These are phyloP conservation scores for Dexiosoma caninum DNA, from an alignment of 2,888 invertebrate species.

Conservation along the genomic window DNA sequence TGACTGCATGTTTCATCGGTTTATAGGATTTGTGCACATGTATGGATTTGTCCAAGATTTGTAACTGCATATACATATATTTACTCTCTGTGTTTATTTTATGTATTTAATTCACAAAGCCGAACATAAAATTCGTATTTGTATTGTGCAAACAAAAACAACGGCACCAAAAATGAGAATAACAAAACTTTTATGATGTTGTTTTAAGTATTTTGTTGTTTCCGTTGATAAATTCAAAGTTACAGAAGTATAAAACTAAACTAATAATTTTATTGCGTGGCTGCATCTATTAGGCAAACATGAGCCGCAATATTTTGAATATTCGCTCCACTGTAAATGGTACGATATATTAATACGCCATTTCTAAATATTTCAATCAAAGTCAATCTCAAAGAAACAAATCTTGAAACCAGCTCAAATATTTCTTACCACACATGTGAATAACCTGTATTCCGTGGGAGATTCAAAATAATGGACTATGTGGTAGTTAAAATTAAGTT, in stretches of 20 bases:
- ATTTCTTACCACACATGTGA: too few species aligned
- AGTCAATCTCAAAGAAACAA: too few species aligned
- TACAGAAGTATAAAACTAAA: slow-evolving; percentile 13
- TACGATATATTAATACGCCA: too few species aligned
- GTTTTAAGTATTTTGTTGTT: slow-evolving; percentile 38
- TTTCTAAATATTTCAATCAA: too few species aligned
- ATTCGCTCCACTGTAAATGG: too few species aligned
- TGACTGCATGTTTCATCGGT: not conserved
- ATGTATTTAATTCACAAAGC: slow-evolving; percentile 45
- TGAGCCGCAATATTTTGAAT: too few species aligned
- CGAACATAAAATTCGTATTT: slow-evolving; percentile 54
- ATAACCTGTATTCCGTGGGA: too few species aligned
- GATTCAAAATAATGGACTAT: too few species aligned
- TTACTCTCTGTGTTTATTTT: slow-evolving; percentile 15
- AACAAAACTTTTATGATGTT: slow-evolving; percentile 34
- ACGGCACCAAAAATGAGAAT: slow-evolving; percentile 1
- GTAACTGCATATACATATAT: not conserved
- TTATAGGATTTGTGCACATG: not conserved
- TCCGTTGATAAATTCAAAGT: slow-evolving; percentile 51
- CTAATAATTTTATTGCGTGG: slow-evolving; percentile 34
- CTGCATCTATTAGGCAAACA: not conserved
- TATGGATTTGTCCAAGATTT: slow-evolving; percentile 8
- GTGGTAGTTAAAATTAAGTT: too few species aligned
- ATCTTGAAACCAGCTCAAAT: too few species aligned
- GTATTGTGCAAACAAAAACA: slow-evolving; percentile 33